Evolutionary conservation across 2,888 invertebrate genomes (phyloP).

Genomic region (Apodemia zela): DNA sequence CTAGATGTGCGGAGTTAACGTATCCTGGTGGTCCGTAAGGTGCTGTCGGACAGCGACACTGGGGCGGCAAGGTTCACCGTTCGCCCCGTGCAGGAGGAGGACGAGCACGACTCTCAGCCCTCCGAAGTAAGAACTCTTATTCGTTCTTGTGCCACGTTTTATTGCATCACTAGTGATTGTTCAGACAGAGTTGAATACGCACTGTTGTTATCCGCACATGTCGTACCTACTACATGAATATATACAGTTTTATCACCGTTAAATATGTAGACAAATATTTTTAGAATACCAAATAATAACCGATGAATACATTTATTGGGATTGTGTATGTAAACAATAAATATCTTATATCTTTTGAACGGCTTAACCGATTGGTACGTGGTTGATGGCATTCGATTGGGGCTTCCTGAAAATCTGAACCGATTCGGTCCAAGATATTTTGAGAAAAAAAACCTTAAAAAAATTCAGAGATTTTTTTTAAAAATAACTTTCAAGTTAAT

Average conservation of each 20-base stretch:
- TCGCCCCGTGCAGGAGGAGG: conserved; percentile 84
- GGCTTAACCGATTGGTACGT: no score
- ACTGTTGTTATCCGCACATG: conserved; percentile 1
- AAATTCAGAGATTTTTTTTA: no score
- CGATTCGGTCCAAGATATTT: no score
- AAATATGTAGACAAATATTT: not conserved
- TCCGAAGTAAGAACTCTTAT: conserved; percentile 65
- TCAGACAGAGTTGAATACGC: conserved; percentile 6
- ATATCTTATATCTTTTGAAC: no score
- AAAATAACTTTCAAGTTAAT: no score
- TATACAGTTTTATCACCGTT: not conserved
- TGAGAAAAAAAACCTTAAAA: no score
- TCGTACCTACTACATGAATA: not conserved
- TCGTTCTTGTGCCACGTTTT: conserved; percentile 26
- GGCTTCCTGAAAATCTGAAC: no score
- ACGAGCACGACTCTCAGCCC: conserved; percentile 76
- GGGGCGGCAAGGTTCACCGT: conserved; percentile 82
- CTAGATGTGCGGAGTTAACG: conserved; percentile 13
- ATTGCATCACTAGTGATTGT: conserved; percentile 21
- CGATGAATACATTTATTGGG: not conserved
- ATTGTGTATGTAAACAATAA: no score
- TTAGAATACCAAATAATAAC: not conserved
- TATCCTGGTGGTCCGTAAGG: conserved; percentile 39
- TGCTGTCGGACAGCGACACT: conserved; percentile 76
- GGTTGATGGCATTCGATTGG: no score